Evolutionary conservation across 2,113 vertebrate species (phyloP).

Genomic region (Mastomys coucha): DNA sequence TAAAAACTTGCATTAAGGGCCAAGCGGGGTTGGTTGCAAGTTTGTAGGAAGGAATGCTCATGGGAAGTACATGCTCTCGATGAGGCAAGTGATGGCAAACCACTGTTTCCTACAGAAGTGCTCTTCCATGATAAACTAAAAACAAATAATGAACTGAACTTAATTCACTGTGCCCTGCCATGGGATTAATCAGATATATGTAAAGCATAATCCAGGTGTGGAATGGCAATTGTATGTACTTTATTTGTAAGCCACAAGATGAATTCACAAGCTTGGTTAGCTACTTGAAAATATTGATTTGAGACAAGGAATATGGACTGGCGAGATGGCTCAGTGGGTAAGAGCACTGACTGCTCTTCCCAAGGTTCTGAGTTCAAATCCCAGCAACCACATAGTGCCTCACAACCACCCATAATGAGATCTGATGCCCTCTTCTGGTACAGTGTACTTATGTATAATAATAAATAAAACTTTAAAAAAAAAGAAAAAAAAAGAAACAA

Average conservation of each 20-base stretch:
- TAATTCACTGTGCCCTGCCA: neutral
- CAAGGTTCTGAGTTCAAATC: no score
- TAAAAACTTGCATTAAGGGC: neutral
- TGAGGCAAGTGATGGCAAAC: neutral
- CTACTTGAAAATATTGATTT: conserved; percentile 1
- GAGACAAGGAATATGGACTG: no score
- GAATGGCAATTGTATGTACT: conserved; percentile 1
- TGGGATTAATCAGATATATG: conserved; percentile 38
- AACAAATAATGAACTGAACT: neutral
- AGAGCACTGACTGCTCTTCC: no score
- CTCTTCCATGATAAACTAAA: conserved; percentile 6
- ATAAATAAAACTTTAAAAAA: no score
- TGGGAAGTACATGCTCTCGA: neutral
- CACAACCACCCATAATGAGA: no score
- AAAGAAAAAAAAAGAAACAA: neutral
- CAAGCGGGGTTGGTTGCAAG: neutral
- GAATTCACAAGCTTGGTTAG: neutral
- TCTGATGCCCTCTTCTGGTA: no score
- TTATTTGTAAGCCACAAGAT: neutral
- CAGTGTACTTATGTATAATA: no score
- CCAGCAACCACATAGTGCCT: no score
- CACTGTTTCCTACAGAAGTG: neutral
- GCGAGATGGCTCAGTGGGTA: no score
- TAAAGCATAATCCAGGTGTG: neutral
- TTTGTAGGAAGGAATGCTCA: neutral